phyloP scores from a whole-genome alignment of 2,797 vertebrate species.

The Todus mexicanus region DNA sequence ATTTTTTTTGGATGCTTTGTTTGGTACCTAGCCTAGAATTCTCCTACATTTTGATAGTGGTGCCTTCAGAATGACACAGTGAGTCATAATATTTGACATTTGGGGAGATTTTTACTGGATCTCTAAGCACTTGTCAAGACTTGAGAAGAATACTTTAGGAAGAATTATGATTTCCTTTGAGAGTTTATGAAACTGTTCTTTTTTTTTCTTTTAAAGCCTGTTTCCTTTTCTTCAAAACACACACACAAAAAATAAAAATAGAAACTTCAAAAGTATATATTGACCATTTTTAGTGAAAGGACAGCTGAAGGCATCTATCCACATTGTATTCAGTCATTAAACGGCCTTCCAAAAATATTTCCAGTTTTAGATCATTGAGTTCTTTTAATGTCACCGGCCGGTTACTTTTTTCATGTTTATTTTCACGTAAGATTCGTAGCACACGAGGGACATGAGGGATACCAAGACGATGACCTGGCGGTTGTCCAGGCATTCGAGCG shows the following conservation, averaged over 20 bases:
- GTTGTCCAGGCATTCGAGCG: neutral
- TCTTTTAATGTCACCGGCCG: neutral
- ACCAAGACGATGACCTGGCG: neutral
- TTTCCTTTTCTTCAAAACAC: conserved; percentile 38
- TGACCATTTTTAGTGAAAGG: conserved; percentile 8
- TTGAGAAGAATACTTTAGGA: conserved; percentile 40
- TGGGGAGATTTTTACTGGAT: conserved; percentile 51
- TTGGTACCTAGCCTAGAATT: conserved; percentile 63
- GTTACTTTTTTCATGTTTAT: neutral
- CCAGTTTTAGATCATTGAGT: neutral
- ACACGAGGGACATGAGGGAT: neutral
- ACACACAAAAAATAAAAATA: neutral
- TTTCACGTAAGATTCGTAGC: neutral
- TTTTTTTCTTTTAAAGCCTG: neutral
- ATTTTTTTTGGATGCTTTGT: conserved; percentile 47
- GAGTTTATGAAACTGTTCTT: conserved; percentile 14
- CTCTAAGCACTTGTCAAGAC: conserved; percentile 48
- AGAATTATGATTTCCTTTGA: conserved; percentile 54
- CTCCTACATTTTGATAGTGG: conserved; percentile 51
- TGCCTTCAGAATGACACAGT: conserved; percentile 44
- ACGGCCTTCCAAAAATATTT: conserved; percentile 2
- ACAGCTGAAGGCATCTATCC: neutral
- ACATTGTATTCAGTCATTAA: neutral
- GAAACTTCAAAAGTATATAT: neutral
- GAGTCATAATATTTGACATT: conserved; percentile 68